Conservation (phyloP, 2,797 vertebrate species). For the Cynodonichthys magdalenae region DNA sequence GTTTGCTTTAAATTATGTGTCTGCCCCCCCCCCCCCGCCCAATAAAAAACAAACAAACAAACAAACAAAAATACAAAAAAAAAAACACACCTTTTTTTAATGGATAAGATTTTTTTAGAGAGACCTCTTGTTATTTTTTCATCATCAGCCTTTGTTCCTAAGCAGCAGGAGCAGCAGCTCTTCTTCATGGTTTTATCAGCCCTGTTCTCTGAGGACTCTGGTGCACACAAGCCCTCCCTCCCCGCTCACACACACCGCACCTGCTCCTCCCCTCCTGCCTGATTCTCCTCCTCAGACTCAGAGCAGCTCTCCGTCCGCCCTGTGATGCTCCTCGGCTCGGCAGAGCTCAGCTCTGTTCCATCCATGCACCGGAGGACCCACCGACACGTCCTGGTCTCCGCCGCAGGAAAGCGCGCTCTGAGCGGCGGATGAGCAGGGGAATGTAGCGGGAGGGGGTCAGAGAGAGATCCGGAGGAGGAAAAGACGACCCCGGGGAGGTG, state of each 20-base stretch:
- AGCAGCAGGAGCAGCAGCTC: too few relatives aligned
- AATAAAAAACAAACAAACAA: too few relatives aligned
- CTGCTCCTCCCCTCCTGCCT: constrained; percentile 69
- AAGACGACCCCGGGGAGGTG: constrained; percentile 35
- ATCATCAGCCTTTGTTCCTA: too few relatives aligned
- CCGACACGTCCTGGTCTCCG: constrained; percentile 22
- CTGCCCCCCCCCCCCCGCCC: too few relatives aligned
- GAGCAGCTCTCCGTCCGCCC: constrained; percentile 54
- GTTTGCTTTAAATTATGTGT: too few relatives aligned
- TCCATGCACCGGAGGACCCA: constrained; percentile 22
- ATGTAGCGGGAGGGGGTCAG: constrained; percentile 39
- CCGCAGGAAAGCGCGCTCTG: constrained; percentile 5
- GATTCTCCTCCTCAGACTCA: constrained; percentile 48
- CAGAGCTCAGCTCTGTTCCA: constrained; percentile 23
- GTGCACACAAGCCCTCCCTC: constrained; percentile 12
- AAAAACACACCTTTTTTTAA: too few relatives aligned
- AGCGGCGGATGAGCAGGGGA: constrained; percentile 28
- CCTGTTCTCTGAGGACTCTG: too few relatives aligned
- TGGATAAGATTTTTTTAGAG: too few relatives aligned
- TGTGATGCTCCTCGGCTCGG: constrained; percentile 56
- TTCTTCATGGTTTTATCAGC: too few relatives aligned
- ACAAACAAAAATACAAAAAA: too few relatives aligned
- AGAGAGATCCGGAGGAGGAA: constrained; percentile 34
- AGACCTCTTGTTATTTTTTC: too few relatives aligned
- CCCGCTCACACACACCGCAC: constrained; percentile 40